Evolutionary conservation across 1,140 invertebrate species (phyloP).

Genomic region (Drosophila sechellia): DNA sequence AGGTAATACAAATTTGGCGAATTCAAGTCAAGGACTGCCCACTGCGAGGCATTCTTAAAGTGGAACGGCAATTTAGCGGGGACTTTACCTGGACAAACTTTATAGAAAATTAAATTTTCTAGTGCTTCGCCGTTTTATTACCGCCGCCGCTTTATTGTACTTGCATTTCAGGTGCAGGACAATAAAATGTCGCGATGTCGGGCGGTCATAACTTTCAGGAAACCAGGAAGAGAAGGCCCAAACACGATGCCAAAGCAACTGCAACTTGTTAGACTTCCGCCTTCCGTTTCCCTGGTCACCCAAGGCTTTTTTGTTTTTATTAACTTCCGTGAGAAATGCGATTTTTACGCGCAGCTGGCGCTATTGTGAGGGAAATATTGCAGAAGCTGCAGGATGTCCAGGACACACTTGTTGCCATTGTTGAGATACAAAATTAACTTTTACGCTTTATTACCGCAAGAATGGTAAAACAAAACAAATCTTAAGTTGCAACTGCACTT

Average conservation of each 20-base stretch:
- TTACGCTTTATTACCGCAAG: slow-evolving; percentile 77
- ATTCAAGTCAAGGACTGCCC: slow-evolving; percentile 64
- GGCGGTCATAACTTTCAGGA: slow-evolving; percentile 31
- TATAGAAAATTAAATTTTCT: slow-evolving; percentile 52
- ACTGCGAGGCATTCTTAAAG: slow-evolving; percentile 12
- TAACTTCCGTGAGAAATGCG: slow-evolving; percentile 67
- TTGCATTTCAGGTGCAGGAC: slow-evolving; percentile 37
- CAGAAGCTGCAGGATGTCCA: background rate
- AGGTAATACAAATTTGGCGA: slow-evolving; percentile 41
- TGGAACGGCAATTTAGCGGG: slow-evolving; percentile 26
- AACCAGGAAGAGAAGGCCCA: slow-evolving; percentile 28
- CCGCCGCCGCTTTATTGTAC: slow-evolving; percentile 42
- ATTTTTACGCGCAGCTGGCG: slow-evolving; percentile 64
- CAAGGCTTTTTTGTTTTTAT: slow-evolving; percentile 43
- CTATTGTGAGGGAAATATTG: slow-evolving; percentile 12
- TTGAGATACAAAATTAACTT: slow-evolving; percentile 71
- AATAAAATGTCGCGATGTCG: slow-evolving; percentile 56
- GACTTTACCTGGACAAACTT: slow-evolving; percentile 15
- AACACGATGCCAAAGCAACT: slow-evolving; percentile 25
- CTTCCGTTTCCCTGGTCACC: background rate
- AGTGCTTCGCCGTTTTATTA: slow-evolving; percentile 50
- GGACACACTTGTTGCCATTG: slow-evolving; percentile 46
- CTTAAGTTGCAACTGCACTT: slow-evolving; percentile 50
- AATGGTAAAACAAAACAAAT: slow-evolving; percentile 73
- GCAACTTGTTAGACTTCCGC: slow-evolving; percentile 63